Percentiles rank a stretch among this genome's conserved stretches.
These are phyloP conservation scores for Hypothenemus hampei DNA, from an alignment of 1,140 invertebrate species.

Conservation along the genomic window DNA sequence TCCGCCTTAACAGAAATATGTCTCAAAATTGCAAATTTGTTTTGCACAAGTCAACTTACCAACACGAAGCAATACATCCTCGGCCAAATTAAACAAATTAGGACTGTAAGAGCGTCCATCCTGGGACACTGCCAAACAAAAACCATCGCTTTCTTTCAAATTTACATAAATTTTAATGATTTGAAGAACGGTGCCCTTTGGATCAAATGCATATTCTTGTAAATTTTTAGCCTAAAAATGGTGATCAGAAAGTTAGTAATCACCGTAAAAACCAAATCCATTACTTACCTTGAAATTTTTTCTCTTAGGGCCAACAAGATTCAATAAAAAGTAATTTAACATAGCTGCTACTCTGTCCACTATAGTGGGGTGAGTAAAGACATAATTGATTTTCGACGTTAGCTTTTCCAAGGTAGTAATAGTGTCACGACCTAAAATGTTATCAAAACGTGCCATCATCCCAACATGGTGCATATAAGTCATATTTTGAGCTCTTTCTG, in stretches of 20 bases:
- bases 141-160: constrained; percentile 68
- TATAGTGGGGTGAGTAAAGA: constrained; percentile 88
- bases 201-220: constrained; percentile 89
- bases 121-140: constrained; percentile 82
- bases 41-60: constrained; percentile 42
- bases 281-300: constrained; percentile 73
- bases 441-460: constrained; percentile 85
- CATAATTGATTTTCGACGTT: constrained; percentile 76
- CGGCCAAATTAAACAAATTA: constrained; percentile 75
- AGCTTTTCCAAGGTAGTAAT: constrained; percentile 79
- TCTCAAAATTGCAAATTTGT: neutral
- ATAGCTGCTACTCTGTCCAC: constrained; percentile 90
- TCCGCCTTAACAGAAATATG: constrained; percentile 52
- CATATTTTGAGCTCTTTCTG: constrained; percentile 74
- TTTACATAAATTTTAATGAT: constrained; percentile 92
- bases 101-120: constrained; percentile 92
- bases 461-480: constrained; percentile 72
- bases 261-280: neutral
- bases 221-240: constrained; percentile 75
- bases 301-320: constrained; percentile 83
- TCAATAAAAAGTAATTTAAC: constrained; percentile 91
- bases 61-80: constrained; percentile 72
- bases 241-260: neutral
- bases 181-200: constrained; percentile 79
- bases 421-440: constrained; percentile 86